phyloP scores from a whole-genome alignment of 2,113 vertebrate genomes.

The Rhynchomys soricoides region DNA sequence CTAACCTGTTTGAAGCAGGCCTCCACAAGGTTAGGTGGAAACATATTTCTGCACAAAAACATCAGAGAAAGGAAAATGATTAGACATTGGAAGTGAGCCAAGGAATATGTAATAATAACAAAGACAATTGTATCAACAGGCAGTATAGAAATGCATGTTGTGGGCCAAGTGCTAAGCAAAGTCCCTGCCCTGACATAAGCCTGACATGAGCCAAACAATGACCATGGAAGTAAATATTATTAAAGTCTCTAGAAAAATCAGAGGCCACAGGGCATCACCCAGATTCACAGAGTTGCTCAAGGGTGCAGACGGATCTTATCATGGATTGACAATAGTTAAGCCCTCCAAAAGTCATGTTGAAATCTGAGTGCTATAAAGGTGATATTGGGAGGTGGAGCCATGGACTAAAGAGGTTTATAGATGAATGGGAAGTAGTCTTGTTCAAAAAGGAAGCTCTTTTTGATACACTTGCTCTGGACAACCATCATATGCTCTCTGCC shows the following conservation, averaged over 20 bases:
- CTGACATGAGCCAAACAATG: background rate
- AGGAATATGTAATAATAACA: background rate
- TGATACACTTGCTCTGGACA: background rate
- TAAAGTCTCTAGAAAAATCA: background rate
- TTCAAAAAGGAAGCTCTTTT: background rate
- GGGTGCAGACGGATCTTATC: background rate
- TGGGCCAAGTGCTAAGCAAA: background rate
- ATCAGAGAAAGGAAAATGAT: conserved; percentile 55
- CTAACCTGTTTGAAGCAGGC: conserved; percentile 99
- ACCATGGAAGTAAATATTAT: background rate
- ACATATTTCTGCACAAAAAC: conserved; percentile 94
- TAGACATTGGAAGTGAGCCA: conserved; percentile 30
- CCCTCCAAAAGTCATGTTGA: background rate
- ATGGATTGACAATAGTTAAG: background rate
- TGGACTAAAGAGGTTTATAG: background rate
- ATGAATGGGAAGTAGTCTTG: background rate
- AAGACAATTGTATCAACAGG: background rate
- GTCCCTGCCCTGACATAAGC: background rate
- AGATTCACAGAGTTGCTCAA: background rate
- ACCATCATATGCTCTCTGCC: background rate
- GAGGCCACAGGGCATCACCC: background rate
- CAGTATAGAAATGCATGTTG: background rate
- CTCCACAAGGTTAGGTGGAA: conserved; percentile 97
- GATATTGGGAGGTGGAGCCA: background rate
- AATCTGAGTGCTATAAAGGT: background rate